Conservation (phyloP, 2,113 vertebrate species). For the Pomatostomus ruficeps region DNA sequence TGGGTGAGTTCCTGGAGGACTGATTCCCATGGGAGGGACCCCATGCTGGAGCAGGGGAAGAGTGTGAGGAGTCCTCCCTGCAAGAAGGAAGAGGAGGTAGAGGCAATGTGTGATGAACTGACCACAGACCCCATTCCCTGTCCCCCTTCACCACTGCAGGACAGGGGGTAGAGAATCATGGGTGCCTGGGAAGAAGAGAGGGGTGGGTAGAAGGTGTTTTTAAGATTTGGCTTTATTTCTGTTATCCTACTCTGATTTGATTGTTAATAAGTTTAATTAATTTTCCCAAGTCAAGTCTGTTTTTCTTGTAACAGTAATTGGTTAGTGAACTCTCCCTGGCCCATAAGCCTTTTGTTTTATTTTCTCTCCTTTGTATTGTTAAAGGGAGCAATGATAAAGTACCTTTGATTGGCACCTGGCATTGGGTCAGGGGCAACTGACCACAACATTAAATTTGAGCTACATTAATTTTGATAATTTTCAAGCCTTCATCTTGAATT, state of each 20-base stretch:
- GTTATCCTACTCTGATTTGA: not conserved
- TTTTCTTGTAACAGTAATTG: not conserved
- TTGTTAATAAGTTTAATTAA: not conserved
- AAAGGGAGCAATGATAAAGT: not conserved
- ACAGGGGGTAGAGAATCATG: not conserved
- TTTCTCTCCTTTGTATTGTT: not conserved
- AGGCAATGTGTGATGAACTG: not conserved
- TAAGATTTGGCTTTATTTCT: not conserved
- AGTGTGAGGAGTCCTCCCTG: not conserved
- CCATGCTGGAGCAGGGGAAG: not conserved
- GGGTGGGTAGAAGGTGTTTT: not conserved
- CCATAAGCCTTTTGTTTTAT: not conserved
- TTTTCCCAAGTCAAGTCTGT: not conserved
- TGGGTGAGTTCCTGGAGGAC: not conserved
- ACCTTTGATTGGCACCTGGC: not conserved
- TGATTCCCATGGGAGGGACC: not conserved
- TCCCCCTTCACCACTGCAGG: not conserved
- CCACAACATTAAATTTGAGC: not conserved
- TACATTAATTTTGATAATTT: not conserved
- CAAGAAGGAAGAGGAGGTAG: not conserved
- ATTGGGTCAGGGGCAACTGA: not conserved
- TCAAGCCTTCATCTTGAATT: not conserved
- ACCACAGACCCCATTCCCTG: not conserved
- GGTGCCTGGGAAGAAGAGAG: not conserved
- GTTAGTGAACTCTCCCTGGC: not conserved